Evolutionary conservation across 2,113 vertebrate species (phyloP).

Genomic region (Euleptes europaea): DNA sequence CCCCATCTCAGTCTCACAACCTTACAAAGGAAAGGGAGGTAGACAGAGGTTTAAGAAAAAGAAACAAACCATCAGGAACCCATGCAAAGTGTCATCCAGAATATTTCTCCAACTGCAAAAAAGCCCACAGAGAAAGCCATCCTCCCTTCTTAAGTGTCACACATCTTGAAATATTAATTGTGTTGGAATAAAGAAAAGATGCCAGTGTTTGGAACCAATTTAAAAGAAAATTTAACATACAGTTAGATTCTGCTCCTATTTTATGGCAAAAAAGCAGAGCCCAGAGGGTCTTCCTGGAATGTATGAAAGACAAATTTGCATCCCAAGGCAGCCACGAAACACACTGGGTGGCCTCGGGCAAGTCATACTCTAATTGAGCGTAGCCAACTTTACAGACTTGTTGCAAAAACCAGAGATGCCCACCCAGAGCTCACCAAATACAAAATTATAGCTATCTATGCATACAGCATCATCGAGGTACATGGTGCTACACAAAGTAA

Average conservation of each 20-base stretch:
- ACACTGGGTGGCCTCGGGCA: neutral
- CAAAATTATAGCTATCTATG: neutral
- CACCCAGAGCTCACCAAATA: neutral
- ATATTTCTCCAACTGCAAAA: neutral
- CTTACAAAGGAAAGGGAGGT: neutral
- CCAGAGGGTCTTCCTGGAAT: neutral
- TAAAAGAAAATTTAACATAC: neutral
- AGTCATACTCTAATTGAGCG: neutral
- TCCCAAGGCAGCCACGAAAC: neutral
- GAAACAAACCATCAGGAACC: neutral
- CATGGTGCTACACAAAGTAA: neutral
- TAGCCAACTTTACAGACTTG: neutral
- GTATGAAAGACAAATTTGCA: neutral
- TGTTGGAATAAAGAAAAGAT: neutral
- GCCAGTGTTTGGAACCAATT: neutral
- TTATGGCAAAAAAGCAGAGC: neutral
- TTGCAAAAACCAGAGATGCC: neutral
- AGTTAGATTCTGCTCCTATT: neutral
- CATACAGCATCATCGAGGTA: neutral
- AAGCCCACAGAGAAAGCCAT: neutral
- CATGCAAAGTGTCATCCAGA: neutral
- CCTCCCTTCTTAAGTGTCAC: conserved; percentile 1
- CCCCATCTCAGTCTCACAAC: neutral
- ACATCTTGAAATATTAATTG: conserved; percentile 14
- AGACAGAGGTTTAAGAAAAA: accelerated